Evolutionary conservation across 2,888 invertebrate genomes (phyloP).

Genomic region (Melieria picta): DNA sequence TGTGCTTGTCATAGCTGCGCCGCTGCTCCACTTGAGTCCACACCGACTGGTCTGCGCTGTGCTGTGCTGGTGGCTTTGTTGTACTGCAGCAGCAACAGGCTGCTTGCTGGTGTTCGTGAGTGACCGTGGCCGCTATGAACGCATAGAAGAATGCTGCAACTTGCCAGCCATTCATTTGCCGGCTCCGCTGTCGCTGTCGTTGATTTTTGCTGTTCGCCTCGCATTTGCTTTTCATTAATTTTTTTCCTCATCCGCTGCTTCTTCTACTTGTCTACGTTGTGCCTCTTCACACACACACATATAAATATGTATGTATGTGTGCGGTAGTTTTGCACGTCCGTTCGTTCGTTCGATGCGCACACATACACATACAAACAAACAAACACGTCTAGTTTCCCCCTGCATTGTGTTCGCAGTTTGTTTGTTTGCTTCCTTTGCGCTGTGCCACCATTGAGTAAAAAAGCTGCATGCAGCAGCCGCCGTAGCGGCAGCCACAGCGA

Average conservation of each 20-base stretch:
- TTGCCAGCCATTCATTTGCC: not conserved
- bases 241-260: not conserved
- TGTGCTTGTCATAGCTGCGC: not conserved
- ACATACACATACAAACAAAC: no score
- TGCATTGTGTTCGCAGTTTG: conserved; percentile 10
- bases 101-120: no score
- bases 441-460: conserved; percentile 20
- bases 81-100: no score
- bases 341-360: no score
- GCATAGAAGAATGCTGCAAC: no score
- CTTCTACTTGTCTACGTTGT: not conserved
- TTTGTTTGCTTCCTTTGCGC: conserved; percentile 1
- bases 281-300: conserved; percentile 9
- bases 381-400: conserved; percentile 13
- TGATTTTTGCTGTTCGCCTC: not conserved
- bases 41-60: no score
- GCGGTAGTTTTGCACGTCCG: conserved; percentile 9
- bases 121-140: no score
- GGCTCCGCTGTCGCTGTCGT: not conserved
- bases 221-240: conserved; percentile 1
- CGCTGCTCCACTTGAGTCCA: not conserved
- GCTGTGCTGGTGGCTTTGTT: no score
- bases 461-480: conserved; percentile 3
- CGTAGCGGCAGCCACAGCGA: conserved; percentile 43
- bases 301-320: conserved; percentile 1